Conservation (phyloP, 2,888 invertebrate species). For the Cyclophora albipunctata region DNA sequence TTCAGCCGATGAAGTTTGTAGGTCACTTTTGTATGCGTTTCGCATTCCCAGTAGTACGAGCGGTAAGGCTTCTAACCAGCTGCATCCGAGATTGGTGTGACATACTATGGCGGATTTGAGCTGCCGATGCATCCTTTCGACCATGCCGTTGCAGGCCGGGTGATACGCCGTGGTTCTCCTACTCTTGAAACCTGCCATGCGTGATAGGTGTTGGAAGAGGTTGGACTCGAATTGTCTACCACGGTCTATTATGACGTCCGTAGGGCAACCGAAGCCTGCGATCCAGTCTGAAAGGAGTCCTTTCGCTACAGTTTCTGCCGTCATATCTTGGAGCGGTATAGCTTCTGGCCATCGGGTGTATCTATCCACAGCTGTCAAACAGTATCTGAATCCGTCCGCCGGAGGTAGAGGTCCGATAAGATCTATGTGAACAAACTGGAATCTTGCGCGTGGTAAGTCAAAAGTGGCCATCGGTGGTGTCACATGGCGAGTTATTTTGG, state of each 20-base stretch:
- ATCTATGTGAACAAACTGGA: conserved; percentile 14
- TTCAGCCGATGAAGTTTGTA: too few species aligned
- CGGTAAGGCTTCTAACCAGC: too few species aligned
- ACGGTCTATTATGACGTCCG: conserved; percentile 20
- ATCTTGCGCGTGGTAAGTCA: conserved; percentile 23
- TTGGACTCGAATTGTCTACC: conserved; percentile 27
- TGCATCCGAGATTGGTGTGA: too few species aligned
- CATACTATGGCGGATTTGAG: conserved; percentile 13
- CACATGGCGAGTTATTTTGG: conserved; percentile 32
- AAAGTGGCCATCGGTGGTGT: conserved; percentile 22
- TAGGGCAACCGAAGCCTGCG: conserved; percentile 16
- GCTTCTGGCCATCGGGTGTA: conserved; percentile 22
- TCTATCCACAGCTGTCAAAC: conserved; percentile 21
- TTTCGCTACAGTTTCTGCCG: too few species aligned
- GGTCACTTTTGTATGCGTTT: too few species aligned
- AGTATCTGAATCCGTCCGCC: conserved; percentile 14
- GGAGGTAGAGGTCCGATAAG: conserved; percentile 15
- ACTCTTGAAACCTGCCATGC: conserved; percentile 6
- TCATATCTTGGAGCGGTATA: too few species aligned
- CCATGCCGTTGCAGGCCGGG: not conserved
- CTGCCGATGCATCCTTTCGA: conserved; percentile 14
- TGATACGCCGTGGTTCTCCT: conserved; percentile 13
- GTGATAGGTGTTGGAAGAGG: conserved; percentile 5
- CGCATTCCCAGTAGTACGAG: too few species aligned
- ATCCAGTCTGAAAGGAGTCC: conserved; percentile 30